These are phyloP conservation scores for Pseudeuparius sepicola DNA, from an alignment of 2,888 invertebrate genomes.

Conservation along the genomic window DNA sequence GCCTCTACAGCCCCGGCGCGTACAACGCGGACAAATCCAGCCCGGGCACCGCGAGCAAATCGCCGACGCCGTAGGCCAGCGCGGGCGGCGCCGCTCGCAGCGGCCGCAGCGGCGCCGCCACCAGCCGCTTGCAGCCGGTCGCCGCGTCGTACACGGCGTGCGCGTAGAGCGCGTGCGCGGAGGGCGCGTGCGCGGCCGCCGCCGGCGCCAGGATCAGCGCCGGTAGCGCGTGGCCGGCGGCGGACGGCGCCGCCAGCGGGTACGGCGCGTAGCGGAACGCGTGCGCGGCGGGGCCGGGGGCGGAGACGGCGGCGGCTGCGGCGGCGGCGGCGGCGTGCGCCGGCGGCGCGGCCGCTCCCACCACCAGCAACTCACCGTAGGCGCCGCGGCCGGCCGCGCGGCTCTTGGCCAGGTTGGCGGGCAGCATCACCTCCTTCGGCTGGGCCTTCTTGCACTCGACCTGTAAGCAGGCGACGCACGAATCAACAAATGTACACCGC, in stretches of 20 bases:
- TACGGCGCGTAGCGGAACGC: slow-evolving; percentile 55
- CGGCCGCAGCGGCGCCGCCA: slow-evolving; percentile 45
- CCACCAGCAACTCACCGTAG: slow-evolving; percentile 95
- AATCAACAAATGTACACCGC: no score
- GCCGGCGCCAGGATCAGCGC: slow-evolving; percentile 18
- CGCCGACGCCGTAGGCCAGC: slow-evolving; percentile 58
- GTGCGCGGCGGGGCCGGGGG: slow-evolving; percentile 36
- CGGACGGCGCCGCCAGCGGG: slow-evolving; percentile 35
- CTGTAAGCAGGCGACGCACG: no score
- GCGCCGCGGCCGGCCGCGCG: slow-evolving; percentile 90
- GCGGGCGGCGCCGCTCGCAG: slow-evolving; percentile 44
- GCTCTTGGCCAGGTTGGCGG: slow-evolving; percentile 91
- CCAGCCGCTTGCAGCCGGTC: slow-evolving; percentile 43
- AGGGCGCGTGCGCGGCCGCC: slow-evolving; percentile 25
- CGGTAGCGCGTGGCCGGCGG: slow-evolving; percentile 25
- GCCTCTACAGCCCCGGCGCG: slow-evolving; percentile 42
- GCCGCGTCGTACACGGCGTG: slow-evolving; percentile 42
- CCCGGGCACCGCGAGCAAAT: slow-evolving; percentile 60
- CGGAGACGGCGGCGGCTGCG: slow-evolving; percentile 31
- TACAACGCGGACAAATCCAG: slow-evolving; percentile 61
- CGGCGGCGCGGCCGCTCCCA: slow-evolving; percentile 66
- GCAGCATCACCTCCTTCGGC: slow-evolving; percentile 99
- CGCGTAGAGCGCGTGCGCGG: slow-evolving; percentile 34
- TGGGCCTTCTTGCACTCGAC: slow-evolving; percentile 99
- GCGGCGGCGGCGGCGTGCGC: slow-evolving; percentile 32